These are phyloP conservation scores for Tragopan temminckii DNA, from an alignment of 2,797 vertebrate species.

Conservation along the genomic window DNA sequence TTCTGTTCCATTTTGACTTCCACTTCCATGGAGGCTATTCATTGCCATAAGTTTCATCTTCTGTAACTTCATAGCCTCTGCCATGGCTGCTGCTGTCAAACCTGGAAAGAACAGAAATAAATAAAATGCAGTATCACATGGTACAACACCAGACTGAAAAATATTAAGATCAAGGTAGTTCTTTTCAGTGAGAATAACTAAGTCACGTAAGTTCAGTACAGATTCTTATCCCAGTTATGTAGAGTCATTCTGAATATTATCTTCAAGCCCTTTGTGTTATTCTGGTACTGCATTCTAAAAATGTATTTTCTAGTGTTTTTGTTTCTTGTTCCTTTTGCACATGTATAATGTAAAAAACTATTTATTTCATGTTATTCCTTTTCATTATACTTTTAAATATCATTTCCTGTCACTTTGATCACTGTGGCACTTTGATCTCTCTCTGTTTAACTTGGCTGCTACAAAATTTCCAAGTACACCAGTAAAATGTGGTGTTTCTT, in stretches of 20 bases:
- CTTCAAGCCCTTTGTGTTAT: background rate
- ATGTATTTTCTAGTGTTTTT: background rate
- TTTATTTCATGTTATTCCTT: constrained; percentile 16
- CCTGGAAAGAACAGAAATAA: constrained; percentile 75
- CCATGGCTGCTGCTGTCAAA: constrained; percentile 92
- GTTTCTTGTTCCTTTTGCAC: background rate
- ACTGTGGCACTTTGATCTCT: constrained; percentile 43
- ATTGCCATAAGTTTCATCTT: constrained; percentile 93
- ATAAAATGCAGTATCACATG: background rate
- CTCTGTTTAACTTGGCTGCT: constrained; percentile 40
- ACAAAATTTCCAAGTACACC: background rate
- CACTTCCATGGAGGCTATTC: constrained; percentile 90
- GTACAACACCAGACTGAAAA: background rate
- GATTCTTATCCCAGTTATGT: background rate
- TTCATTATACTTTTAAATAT: constrained; percentile 56
- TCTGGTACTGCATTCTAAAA: background rate
- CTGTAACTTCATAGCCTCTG: constrained; percentile 93
- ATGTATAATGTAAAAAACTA: background rate
- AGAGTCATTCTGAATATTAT: background rate
- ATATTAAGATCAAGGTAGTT: background rate
- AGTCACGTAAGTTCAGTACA: background rate
- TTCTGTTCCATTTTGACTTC: constrained; percentile 89
- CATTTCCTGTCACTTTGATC: constrained; percentile 48
- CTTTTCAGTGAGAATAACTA: background rate
- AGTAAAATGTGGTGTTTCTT: background rate